Percentiles rank a stretch among this genome's conserved stretches.
Evolutionary conservation across 2,113 vertebrate genomes (phyloP).

Genomic region (Centrocercus urophasianus): DNA sequence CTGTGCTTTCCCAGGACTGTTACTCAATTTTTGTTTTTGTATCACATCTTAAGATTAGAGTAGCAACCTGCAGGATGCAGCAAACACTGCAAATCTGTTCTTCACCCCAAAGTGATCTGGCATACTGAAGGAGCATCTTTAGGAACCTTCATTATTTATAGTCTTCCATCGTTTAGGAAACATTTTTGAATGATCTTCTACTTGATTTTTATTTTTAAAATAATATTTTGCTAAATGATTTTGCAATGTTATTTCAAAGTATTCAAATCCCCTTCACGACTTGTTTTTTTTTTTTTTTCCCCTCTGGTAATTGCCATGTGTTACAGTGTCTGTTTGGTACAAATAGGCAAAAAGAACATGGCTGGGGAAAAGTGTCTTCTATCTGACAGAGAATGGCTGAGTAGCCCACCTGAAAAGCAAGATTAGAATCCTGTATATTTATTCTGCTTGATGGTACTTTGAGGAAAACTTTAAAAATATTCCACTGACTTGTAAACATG

Average conservation of each 20-base stretch:
- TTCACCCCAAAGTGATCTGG: not conserved
- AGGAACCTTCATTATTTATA: not conserved
- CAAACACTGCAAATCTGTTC: conserved; percentile 1
- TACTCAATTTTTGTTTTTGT: not conserved
- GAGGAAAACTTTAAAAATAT: conserved; percentile 20
- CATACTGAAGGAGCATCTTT: not conserved
- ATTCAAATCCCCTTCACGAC: not conserved
- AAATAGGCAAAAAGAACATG: not conserved
- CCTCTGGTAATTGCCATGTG: not conserved
- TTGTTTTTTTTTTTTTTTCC: not conserved
- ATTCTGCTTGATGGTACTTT: not conserved
- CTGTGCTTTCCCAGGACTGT: not conserved
- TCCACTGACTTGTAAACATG: not conserved
- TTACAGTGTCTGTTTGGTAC: not conserved
- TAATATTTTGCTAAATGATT: not conserved
- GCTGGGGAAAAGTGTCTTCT: not conserved
- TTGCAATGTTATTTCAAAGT: not conserved
- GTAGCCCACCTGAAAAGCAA: not conserved
- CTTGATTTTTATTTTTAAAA: not conserved
- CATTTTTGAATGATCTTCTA: not conserved
- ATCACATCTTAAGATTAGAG: not conserved
- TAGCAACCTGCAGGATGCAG: not conserved
- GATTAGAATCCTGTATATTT: not conserved
- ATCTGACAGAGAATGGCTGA: not conserved
- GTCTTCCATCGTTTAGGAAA: not conserved